Evolutionary conservation across 2,797 vertebrate species (phyloP).

Genomic region (Leptatherina wallacei): DNA sequence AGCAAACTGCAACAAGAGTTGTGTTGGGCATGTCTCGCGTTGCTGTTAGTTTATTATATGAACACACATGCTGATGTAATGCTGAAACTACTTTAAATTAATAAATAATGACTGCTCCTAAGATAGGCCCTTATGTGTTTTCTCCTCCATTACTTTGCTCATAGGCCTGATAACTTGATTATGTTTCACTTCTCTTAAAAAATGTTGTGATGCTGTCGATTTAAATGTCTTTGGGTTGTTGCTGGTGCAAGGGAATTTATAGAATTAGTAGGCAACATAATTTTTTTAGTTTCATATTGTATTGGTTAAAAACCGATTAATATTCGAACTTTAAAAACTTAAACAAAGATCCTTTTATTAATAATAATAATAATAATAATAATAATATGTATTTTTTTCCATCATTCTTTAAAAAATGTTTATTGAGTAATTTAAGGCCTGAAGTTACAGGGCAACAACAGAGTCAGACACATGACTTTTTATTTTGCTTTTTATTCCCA

Average conservation of each 20-base stretch:
- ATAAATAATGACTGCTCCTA: background rate
- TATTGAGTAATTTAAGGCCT: background rate
- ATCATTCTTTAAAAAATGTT: background rate
- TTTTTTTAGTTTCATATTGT: background rate
- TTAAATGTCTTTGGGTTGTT: constrained; percentile 1
- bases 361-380: background rate
- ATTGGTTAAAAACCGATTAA: background rate
- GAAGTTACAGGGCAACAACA: constrained; percentile 2
- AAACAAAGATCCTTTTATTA: background rate
- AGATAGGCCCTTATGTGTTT: background rate
- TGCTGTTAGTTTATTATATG: constrained; percentile 39
- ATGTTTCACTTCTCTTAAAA: background rate
- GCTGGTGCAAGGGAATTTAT: background rate
- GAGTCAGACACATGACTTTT: constrained; percentile 28
- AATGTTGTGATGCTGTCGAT: background rate
- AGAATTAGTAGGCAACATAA: background rate
- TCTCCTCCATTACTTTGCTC: background rate
- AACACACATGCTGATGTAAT: constrained; percentile 26
- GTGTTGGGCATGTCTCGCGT: constrained; percentile 74
- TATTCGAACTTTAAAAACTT: background rate
- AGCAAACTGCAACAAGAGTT: constrained; percentile 90
- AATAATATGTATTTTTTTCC: too few relatives aligned
- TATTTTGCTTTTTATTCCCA: constrained; percentile 76
- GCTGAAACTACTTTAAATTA: constrained; percentile 11
- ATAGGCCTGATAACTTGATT: too few relatives aligned